Base-by-base conservation (phyloP, 2,888 invertebrate species). In the Pristionchus exspectatus region DNA sequence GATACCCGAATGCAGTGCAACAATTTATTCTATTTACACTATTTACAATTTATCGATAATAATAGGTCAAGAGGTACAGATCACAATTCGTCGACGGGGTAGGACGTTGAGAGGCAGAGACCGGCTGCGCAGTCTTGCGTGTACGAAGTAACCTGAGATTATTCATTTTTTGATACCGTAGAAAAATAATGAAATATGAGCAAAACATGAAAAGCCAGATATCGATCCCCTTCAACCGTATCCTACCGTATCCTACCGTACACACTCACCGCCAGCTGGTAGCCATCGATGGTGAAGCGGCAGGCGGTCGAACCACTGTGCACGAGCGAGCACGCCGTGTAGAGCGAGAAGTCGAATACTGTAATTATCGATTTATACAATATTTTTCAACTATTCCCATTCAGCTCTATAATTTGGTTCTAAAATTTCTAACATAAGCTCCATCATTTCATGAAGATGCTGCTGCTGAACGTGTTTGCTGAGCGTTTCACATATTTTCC, bases 271-370 rank as follows among this genome's bases (percentile, higher is more conserved):
- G 89, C 83, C 14, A 89, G 89, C 44, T 44, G 33, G 89, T 66
- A 89, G 18, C 90, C 90, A 63, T 92, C 92, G 27, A 94, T 83
- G 50, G 81, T 92, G 91, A 94, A 94, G 30, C 91, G 90, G 88
- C 95, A 95, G 24, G 90, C 92, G 85, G 92, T 91, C 50, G 91
- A 91, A 38, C 94, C 94, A 38, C 93, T 90, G 88, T 94, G 93
- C 21, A 91, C 92, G n/a, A 95, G 90, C 24, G 92, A 92, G 90
- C 95, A 95, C 66, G 92, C 92, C 66, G 94, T 93, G 90, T 94
- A 91, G 21, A 95, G 90, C 0, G 94, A 93, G 91, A 94, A 94
- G 91, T 95, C 95, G 91, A 95, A 95, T 7, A 94, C 95, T 94
- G 88, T 90, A 94, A 85, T 4, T 54, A 44, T 86, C 21, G 44